Conservation (phyloP, 2,113 vertebrate genomes). For the Microcebus lehilahytsara region DNA sequence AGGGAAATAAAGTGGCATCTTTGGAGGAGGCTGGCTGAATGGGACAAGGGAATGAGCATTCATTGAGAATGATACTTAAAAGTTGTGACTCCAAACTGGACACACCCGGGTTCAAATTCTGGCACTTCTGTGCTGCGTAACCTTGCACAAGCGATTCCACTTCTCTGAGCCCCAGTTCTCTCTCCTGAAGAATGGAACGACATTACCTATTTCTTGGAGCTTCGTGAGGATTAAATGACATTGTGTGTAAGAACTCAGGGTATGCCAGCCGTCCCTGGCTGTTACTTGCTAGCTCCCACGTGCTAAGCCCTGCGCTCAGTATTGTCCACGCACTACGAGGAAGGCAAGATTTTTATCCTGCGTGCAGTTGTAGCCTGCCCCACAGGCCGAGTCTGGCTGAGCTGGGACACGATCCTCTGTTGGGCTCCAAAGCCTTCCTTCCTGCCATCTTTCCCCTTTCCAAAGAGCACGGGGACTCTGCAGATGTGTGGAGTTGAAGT, state of each 20-base stretch:
- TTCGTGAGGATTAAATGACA: neutral
- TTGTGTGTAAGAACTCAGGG: neutral
- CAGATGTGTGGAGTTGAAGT: neutral
- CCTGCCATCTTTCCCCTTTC: neutral
- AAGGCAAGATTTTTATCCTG: neutral
- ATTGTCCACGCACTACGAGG: neutral
- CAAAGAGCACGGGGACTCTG: neutral
- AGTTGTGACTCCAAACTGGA: neutral
- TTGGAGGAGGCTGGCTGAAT: neutral
- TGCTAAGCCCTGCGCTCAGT: accelerated
- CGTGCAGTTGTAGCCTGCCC: neutral
- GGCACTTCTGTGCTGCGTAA: neutral
- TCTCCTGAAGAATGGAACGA: neutral
- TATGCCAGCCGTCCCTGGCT: neutral
- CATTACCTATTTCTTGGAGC: neutral
- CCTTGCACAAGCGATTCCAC: neutral
- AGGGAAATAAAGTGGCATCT: neutral
- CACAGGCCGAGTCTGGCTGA: neutral
- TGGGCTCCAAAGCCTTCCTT: neutral
- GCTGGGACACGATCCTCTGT: neutral
- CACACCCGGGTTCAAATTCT: neutral
- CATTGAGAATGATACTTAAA: neutral
- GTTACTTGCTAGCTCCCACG: accelerated
- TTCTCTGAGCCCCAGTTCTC: neutral
- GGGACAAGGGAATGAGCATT: neutral